Evolutionary conservation across 2,888 invertebrate genomes (phyloP), one percentile per base, ranked within the genome.

Genomic region (Chouioia cunea): DNA sequence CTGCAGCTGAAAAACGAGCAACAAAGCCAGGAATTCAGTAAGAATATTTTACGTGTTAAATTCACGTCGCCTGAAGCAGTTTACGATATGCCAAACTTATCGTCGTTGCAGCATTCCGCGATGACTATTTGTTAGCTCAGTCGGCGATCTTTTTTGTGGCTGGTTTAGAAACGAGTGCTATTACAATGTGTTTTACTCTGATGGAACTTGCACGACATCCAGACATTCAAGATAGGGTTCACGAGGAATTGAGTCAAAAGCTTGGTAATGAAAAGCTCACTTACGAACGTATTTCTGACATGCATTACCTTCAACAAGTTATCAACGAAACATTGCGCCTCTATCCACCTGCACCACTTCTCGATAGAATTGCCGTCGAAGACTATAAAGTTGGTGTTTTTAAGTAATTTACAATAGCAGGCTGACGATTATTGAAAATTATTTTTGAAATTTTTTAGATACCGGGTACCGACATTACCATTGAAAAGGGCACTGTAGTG

Each of bases 141-240:
- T 77, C 83, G 0, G 76, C 75, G 0, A 78, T 83, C 18, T 80
- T 83, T 60, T 82, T 81, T 20, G 44, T 80, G 0, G 83, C 83
- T 22, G 83, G 81, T 6, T 74, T 79, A 2, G 82, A 82, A 57
- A 77, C 81, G 4, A 80, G 77, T 22, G 62, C 80, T 0, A 58
- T 77, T 1, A 82, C 80, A 2, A 79, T 82, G 52, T 56, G 75
- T 1, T 78, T 79, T n/a, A 65, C 78, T 0, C 74, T 83, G 0
- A 74, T 71, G 50, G 81, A 83, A 54, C 73, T 83, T 2, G 81
- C 3, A 27, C 80, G 76, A 50, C 23, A 80, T 6, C 80, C 80
- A 6, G 74, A 77, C 2, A 73, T 82, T 18, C 83, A 83, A 27
- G 71, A 73, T 3, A 76, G 77, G 6, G 50, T 74, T 0, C 76